These are phyloP conservation scores for Puffinus mauretanicus DNA, from an alignment of 2,113 vertebrate genomes.

Conservation along the genomic window DNA sequence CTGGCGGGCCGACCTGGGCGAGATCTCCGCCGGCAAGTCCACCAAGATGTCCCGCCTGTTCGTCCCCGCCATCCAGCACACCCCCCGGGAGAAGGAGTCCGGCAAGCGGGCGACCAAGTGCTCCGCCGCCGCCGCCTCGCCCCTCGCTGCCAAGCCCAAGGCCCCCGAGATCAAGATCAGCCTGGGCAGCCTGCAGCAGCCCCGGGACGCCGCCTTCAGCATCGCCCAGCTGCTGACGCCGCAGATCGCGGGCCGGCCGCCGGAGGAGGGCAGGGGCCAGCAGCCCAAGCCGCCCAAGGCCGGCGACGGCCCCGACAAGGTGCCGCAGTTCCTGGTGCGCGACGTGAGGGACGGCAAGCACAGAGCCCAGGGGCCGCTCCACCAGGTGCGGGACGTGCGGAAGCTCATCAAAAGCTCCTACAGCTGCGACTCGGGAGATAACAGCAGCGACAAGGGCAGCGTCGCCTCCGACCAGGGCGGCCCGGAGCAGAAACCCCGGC, in stretches of 20 bases:
- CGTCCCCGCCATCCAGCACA: constrained; percentile 88
- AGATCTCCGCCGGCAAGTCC: constrained; percentile 68
- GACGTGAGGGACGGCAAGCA: constrained; percentile 87
- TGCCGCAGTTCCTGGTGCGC: constrained; percentile 91
- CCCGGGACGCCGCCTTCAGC: constrained; percentile 75
- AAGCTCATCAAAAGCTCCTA: constrained; percentile 93
- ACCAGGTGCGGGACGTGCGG: constrained; percentile 93
- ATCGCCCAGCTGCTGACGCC: constrained; percentile 85
- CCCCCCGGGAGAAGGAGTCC: constrained; percentile 70
- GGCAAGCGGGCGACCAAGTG: constrained; percentile 69
- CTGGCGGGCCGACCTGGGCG: constrained; percentile 73
- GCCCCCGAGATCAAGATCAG: constrained; percentile 93
- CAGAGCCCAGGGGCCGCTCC: constrained; percentile 85
- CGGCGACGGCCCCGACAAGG: constrained; percentile 81
- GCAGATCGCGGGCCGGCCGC: constrained; percentile 62
- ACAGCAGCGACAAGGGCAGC: constrained; percentile 74
- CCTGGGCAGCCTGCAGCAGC: constrained; percentile 78
- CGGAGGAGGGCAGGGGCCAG: constrained; percentile 72
- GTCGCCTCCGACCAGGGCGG: constrained; percentile 70
- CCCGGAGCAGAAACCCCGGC: constrained; percentile 74
- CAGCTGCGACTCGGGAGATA: constrained; percentile 83
- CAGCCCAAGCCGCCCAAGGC: constrained; percentile 68
- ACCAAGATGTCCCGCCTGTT: constrained; percentile 94
- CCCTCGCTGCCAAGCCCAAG: constrained; percentile 21
- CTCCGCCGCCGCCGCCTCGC: constrained; percentile 40